Conservation (phyloP, 2,888 invertebrate species). For the Trilocha varians region DNA sequence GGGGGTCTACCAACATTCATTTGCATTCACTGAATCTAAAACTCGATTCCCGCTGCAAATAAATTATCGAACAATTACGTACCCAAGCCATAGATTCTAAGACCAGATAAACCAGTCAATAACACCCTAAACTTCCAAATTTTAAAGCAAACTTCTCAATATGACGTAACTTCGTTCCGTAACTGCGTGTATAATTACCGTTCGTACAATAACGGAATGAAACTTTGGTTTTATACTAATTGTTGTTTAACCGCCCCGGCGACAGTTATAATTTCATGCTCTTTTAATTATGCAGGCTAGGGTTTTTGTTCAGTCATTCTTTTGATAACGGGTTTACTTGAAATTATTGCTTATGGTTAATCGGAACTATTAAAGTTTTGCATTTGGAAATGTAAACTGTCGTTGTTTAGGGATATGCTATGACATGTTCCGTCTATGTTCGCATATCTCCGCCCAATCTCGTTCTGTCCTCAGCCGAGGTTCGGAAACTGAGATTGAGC, state of each 20-base stretch:
- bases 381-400: no score
- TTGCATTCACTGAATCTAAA: no score
- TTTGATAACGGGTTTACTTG: background rate
- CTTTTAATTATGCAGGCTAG: conserved; percentile 18
- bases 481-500: no score
- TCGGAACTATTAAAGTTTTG: no score
- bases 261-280: conserved; percentile 20
- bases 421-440: no score
- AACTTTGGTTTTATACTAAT: conserved; percentile 31
- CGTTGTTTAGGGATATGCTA: no score
- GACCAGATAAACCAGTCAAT: background rate
- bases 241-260: conserved; percentile 18
- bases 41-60: no score
- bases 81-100: background rate
- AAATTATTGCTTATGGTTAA: background rate
- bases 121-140: background rate
- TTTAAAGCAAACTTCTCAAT: conserved; percentile 2
- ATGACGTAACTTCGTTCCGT: conserved; percentile 4
- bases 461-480: no score
- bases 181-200: conserved; percentile 24
- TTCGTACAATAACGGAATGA: conserved; percentile 24
- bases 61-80: no score
- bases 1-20: no score
- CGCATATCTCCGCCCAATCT: no score
- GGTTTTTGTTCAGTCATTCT: conserved; percentile 3